A percentile compares a stretch with the other conserved stretches of the same genome.
Conservation (phyloP, 1,140 invertebrate genomes). For the Streblospio benedicti region DNA sequence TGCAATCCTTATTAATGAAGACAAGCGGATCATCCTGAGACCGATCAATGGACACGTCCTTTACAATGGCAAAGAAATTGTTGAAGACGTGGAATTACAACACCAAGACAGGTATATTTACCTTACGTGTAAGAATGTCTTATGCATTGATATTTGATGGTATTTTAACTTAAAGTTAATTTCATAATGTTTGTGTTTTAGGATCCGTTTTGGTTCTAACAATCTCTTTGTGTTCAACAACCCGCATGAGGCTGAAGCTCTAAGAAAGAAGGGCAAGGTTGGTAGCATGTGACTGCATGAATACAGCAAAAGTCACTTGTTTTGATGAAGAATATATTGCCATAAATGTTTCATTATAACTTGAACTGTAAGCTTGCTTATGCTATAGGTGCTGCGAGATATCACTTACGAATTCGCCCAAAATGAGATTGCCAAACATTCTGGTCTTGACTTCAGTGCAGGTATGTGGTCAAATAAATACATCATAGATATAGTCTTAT, state of each 20-base stretch:
- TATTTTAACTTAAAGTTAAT: neutral
- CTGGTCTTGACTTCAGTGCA: conserved; percentile 7
- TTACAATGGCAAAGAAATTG: conserved; percentile 20
- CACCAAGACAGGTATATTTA: conserved; percentile 23
- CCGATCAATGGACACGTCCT: conserved; percentile 21
- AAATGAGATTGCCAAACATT: conserved; percentile 20
- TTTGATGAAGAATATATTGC: no score
- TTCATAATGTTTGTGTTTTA: neutral
- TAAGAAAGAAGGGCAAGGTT: conserved; percentile 8
- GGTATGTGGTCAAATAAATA: conserved; percentile 11
- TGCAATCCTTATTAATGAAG: conserved; percentile 6
- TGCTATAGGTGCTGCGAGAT: no score
- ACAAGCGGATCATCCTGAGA: neutral
- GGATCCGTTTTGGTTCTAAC: conserved; percentile 22
- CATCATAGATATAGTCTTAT: no score
- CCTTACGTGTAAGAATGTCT: neutral
- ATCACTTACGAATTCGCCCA: conserved; percentile 23
- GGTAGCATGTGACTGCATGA: no score
- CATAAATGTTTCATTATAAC: no score
- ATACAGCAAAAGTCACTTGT: no score
- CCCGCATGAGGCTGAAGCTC: conserved; percentile 12
- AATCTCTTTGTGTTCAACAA: conserved; percentile 22
- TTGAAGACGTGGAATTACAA: conserved; percentile 9
- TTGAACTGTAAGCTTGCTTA: no score
- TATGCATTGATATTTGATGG: no score